Base-by-base conservation (phyloP, 2,888 invertebrate species). In the Saturnia pavonia region DNA sequence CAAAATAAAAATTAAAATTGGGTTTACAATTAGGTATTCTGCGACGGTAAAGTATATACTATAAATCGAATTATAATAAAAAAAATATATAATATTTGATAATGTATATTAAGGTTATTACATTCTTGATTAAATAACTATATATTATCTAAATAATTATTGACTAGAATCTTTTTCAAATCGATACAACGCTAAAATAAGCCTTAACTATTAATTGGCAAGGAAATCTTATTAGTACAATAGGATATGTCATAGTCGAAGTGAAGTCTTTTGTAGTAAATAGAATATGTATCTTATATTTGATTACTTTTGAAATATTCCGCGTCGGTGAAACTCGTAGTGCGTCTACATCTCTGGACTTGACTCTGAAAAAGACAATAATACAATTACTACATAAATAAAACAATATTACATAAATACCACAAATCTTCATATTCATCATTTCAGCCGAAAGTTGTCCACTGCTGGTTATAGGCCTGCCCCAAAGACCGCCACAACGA, bases 231-330 rank as follows among this genome's bases (percentile, higher is more conserved):
- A 82, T n/a, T n/a, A n/a, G n/a, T 76, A 71, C 65, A 40, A 75
- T 82, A 86, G 80, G 90, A 90, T 91, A 91, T 89, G 89, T 89
- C 77, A 78, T 73, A 78, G 51, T 72, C 69, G 67, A 76, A 79
- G 76, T 72, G 78, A 84, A 85, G 86, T 86, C 86, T 85, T 85
- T 79, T 60, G 57, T 68, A 78, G 78, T 80, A 79, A 77, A 75
- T 77, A 77, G 72, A 69, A 34, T 34, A 34, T 77, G 77, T 73
- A 73, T 67, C 74, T 54, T 25, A 43, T 40, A 25, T 45, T 69
- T 60, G 69, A 40, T 71, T 66, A 73, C 72, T 51, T 65, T 69
- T 60, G 60, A 73, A 70, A 72, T 71, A 72, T 68, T 74, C 71
- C 57, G 72, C n/a, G 48, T 74, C 74, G 75, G 77, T 78, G 79